These are phyloP conservation scores for Brenthis ino DNA, from an alignment of 2,888 invertebrate species.

Conservation along the genomic window DNA sequence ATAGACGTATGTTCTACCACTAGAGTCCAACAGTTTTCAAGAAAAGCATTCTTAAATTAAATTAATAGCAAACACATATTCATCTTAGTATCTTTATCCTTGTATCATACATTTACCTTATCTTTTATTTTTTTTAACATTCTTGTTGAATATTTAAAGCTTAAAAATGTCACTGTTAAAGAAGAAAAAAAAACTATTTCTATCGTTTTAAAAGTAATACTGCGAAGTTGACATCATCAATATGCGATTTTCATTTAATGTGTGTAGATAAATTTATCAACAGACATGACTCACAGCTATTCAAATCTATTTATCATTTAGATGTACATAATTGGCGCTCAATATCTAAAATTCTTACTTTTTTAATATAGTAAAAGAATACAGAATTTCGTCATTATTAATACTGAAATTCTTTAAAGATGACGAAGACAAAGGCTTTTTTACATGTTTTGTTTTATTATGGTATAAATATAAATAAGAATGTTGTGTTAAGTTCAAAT, in stretches of 20 bases:
- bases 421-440: background rate
- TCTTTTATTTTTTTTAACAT: too few relatives aligned
- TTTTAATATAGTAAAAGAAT: background rate
- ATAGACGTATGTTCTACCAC: too few relatives aligned
- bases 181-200: too few relatives aligned
- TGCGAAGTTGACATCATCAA: background rate
- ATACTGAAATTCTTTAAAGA: constrained; percentile 2
- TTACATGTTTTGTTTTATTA: background rate
- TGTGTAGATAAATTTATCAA: background rate
- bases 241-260: too few relatives aligned
- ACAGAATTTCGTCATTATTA: background rate
- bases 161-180: too few relatives aligned
- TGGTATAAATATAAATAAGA: background rate
- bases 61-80: too few relatives aligned
- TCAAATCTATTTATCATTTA: constrained; percentile 15
- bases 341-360: constrained; percentile 2
- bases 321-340: background rate
- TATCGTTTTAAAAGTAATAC: background rate
- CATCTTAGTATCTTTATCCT: too few relatives aligned
- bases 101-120: too few relatives aligned
- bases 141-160: too few relatives aligned
- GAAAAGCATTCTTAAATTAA: too few relatives aligned
- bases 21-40: too few relatives aligned
- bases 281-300: constrained; percentile 4
- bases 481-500: background rate